Evolutionary conservation across 2,888 invertebrate genomes (phyloP).

Genomic region (Clistopyga incitator): DNA sequence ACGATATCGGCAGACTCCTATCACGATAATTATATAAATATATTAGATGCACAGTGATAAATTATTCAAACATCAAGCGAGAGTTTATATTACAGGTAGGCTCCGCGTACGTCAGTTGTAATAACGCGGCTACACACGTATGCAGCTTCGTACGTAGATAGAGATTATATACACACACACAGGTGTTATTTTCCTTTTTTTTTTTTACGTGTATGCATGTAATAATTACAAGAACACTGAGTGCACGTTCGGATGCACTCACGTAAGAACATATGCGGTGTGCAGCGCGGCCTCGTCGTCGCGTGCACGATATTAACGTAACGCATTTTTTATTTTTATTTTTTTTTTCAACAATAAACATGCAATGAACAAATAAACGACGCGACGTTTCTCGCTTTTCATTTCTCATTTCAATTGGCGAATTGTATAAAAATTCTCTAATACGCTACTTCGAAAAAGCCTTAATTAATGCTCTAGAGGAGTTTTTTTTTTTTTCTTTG

Average conservation of each 20-base stretch:
- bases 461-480: constrained; percentile 48
- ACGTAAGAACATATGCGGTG: constrained; percentile 35
- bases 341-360: constrained; percentile 63
- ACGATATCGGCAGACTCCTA: constrained; percentile 49
- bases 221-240: constrained; percentile 52
- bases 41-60: constrained; percentile 76
- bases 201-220: constrained; percentile 9
- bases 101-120: constrained; percentile 54
- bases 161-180: constrained; percentile 43
- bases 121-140: constrained; percentile 42
- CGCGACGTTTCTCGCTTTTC: constrained; percentile 29
- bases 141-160: constrained; percentile 42
- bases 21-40: constrained; percentile 71
- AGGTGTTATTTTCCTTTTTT: constrained; percentile 10
- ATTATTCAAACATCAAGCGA: constrained; percentile 74
- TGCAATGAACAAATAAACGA: constrained; percentile 65
- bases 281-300: constrained; percentile 16
- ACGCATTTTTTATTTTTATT: constrained; percentile 52
- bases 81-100: constrained; percentile 68
- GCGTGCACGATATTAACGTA: constrained; percentile 55
- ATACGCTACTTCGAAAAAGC: constrained; percentile 61
- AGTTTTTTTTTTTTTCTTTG: constrained; percentile 38
- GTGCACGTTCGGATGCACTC: constrained; percentile 47
- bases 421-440: constrained; percentile 63
- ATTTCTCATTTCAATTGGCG: constrained; percentile 40